Evolutionary conservation across 2,113 vertebrate genomes (phyloP), one percentile per base, ranked within the genome.

Genomic region (Piaya cayana): DNA sequence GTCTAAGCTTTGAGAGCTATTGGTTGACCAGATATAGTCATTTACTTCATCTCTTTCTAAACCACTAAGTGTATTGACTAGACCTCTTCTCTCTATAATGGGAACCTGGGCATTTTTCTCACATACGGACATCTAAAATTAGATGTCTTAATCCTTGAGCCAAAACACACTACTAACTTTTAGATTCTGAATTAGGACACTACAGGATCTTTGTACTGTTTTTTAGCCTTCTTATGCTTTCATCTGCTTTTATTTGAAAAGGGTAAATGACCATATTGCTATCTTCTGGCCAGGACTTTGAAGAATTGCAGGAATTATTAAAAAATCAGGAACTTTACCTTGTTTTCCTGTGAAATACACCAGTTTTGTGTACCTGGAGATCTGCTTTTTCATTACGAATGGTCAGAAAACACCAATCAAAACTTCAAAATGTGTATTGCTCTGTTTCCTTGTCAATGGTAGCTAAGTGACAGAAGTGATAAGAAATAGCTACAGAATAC

Each of bases 21-120:
- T 95, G 74, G 84, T 91, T 90, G 75, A 94, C 50, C 82, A 93
- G 90, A 96, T 88, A 96, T 77, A 96, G 86, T 86, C 2, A 92
- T 82, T 88, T 92, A 71, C n/a, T 94, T 95, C 88, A 77, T 94
- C 76, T 85, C 53, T 72, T 95, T 93, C 71, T 95, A 88, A 96
- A 90, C 88, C 82, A 88, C 85, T 94, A 96, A 95, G 86, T 94
- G 82, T 82, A 92, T 97, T 90, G 92, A 86, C 67, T 63, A 90
- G 92, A 95, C 37, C 71, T 96, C 75, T 93, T 58, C 55, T 86
- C 39, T 72, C 58, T 74, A 12, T 95, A 96, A 93, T 90, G 82
- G 90, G 37, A 92, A 88, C 55, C 17, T 80, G 63, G 42, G 50
- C 79, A 88, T 93, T 95, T 94, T 74, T 62, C 82, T 94, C 30